Percentiles rank a stretch among this genome's conserved stretches.
Conservation (phyloP, 2,797 vertebrate species). For the Malacoraja senta region DNA sequence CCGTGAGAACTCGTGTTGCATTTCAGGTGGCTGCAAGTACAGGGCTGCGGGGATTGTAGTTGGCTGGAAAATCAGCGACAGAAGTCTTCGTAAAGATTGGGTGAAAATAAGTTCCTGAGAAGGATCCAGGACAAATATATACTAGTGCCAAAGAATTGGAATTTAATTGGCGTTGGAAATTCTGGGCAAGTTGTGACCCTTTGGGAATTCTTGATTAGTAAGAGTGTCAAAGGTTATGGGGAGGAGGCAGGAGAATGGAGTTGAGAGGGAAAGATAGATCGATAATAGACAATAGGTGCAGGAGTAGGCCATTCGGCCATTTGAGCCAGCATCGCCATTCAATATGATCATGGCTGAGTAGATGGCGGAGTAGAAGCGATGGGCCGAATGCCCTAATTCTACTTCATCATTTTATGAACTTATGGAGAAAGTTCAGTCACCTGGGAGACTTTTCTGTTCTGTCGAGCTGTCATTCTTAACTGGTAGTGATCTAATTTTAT, state of each 20-base stretch:
- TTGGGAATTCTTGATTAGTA: not conserved
- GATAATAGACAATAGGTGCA: too few species aligned
- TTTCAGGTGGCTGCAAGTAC: not conserved
- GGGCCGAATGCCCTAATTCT: too few species aligned
- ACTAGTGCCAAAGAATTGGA: not conserved
- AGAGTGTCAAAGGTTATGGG: too few species aligned
- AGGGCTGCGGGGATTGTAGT: not conserved
- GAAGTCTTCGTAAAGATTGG: not conserved
- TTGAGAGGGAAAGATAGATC: too few species aligned
- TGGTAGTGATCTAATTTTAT: not conserved
- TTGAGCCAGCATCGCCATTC: too few species aligned
- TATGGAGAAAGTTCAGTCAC: not conserved
- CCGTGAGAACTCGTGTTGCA: not conserved
- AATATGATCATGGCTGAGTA: too few species aligned
- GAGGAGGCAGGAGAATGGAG: too few species aligned
- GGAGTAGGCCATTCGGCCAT: too few species aligned
- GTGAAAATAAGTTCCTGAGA: not conserved
- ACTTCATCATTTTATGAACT: too few species aligned
- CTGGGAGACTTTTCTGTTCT: not conserved
- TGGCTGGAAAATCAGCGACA: not conserved
- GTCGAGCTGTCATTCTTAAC: not conserved
- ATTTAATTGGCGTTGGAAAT: not conserved
- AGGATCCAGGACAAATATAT: not conserved
- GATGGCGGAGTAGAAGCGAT: too few species aligned
- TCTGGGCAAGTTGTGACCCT: not conserved